Evolutionary conservation across 2,113 vertebrate genomes (phyloP).

Genomic region (Mystacornis crossleyi): DNA sequence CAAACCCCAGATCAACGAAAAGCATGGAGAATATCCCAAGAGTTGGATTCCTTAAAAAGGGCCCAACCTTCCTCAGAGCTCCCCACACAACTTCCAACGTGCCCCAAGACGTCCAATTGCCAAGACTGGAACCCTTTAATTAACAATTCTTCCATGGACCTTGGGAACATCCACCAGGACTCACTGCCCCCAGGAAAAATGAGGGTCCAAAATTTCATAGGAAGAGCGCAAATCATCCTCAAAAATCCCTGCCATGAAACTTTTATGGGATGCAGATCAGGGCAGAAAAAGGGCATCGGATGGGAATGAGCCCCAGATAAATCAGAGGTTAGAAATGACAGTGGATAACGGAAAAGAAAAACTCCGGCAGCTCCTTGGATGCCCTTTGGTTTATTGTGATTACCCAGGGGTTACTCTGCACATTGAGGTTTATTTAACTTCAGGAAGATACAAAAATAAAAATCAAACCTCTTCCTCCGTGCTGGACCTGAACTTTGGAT

Average conservation of each 20-base stretch:
- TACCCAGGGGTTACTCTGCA: conserved; percentile 6
- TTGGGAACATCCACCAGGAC: not conserved
- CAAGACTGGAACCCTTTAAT: not conserved
- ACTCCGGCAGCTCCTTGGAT: not conserved
- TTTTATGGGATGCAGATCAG: not conserved
- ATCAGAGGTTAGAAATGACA: not conserved
- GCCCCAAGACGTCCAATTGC: not conserved
- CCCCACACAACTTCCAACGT: not conserved
- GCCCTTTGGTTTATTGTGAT: not conserved
- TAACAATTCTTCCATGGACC: not conserved
- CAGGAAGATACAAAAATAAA: not conserved
- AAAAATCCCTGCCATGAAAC: not conserved
- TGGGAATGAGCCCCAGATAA: conserved; percentile 2
- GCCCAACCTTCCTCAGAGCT: not conserved
- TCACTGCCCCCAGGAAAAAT: not conserved
- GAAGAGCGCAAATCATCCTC: not conserved
- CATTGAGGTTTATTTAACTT: conserved; percentile 9
- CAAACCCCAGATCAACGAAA: not conserved
- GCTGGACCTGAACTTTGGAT: not conserved
- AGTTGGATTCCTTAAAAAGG: not conserved
- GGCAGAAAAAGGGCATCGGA: not conserved
- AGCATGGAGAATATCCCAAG: not conserved
- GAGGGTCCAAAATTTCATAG: not conserved
- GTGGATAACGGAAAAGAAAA: not conserved
- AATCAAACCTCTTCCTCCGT: not conserved